Evolutionary conservation across 2,113 vertebrate genomes (phyloP), one percentile per base, ranked within the genome.

Genomic region (Ptyas mucosa): DNA sequence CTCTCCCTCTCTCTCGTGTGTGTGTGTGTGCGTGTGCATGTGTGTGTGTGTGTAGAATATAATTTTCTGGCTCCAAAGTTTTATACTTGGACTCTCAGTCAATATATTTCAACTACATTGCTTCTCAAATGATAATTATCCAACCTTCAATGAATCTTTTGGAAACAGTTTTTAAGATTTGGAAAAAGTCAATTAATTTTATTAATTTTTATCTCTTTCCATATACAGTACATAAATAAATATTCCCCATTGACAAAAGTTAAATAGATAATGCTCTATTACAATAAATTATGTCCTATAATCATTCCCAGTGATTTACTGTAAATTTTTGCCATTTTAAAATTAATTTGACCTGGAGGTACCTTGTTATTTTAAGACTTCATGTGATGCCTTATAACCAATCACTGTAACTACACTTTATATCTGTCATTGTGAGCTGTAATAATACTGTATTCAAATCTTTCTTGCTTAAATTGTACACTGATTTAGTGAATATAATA

Each of bases 361-460:
- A 61, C 53, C n/a, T 52, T 85, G 29, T 91, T 93, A 93, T 85
- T 89, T 91, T 64, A 93, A 93, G 15, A 24, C 58, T 81, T 81
- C 43, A 51, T 89, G 54, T n/a, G 26, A 89, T 46, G 58, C 49
- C 29, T 93, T 90, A 86, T 52, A 91, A 61, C n/a, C 43, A 85
- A 51, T 61, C 54, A 85, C 7, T 87, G 29, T 55, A n/a, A 93
- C 54, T 64, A 87, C 87, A 85, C 24, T 93, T 89, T 52, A 91
- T 86, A 89, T 46, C 87, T 89, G n/a, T 85, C 91, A 91, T 91
- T 91, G 91, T 85, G 46, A 89, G 34, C 9, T 91, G 88, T 86
- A 91, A 93, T 64, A 93, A 89, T 89, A 89, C 61, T 91, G 54
- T 54, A 89, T 89, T 93, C 90, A 93, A 89, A 89, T 91, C 85